Evolutionary conservation across 2,888 invertebrate genomes (phyloP), one percentile per base, ranked within the genome.

Genomic region (Drosophila histrio): DNA sequence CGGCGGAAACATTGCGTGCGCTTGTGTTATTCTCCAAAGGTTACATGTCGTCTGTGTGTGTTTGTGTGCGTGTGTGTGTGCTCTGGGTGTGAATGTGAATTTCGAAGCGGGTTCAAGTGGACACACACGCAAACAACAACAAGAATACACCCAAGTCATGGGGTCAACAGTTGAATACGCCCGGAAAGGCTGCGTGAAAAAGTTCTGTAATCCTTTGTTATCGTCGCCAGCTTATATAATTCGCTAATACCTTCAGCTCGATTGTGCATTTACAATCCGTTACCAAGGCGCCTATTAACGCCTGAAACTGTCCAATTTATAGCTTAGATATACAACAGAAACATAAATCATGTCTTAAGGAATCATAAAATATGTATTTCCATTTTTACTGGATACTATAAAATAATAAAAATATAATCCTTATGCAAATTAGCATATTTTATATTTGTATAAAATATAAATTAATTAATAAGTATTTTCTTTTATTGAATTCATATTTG

Each of bases 1-100:
- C 26, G 43, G 56, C 88, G 87, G 87, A 83, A 87, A 58, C 79
- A 78, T 83, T 83, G 82, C 82, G 88, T 83, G 82, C 67, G 80
- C 79, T 88, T 88, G 84, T 83, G 77, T 66, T 82, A 68, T 87
- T 79, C 79, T 56, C 39, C 44, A 66, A 68, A 71, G 53, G 60
- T 69, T 66, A 66, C 57, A 61, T 32, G 61, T 47, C 38, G 43
- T 11, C 39, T 43, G 21, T 13, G n/a, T 21, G 22, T 26, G 8
- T 34, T 6, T 36, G 15, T 32, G 11, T 39, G 38, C 49, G 41
- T 58, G 34, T 59, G 47, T 47, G 43, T 21, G 52, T 22, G 21
- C 19, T 17, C 22, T 30, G 44, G 49, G 54, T 62, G 60, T 64
- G 64, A 80, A 80, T 74, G 87, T 81, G 87, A 81, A 81, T 69